Evolutionary conservation across 2,797 vertebrate genomes (phyloP).

Genomic region (Lutjanus argentimaculatus): DNA sequence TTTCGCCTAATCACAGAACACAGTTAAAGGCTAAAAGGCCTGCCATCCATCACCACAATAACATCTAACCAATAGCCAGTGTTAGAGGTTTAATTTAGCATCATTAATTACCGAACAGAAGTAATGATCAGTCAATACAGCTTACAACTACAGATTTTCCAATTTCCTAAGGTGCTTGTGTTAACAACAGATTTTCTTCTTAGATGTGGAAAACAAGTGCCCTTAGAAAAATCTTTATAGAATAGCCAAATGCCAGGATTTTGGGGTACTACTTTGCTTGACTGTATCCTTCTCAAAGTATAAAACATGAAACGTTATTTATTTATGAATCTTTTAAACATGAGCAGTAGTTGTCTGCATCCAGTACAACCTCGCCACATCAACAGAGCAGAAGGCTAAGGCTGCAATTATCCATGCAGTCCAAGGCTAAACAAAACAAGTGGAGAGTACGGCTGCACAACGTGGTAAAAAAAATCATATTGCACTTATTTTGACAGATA

Average conservation of each 20-base stretch:
- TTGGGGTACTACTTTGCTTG: neutral
- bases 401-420: neutral
- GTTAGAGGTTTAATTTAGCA: slow-evolving; percentile 8
- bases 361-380: slow-evolving; percentile 11
- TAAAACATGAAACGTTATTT: neutral
- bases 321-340: neutral
- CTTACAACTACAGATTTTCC: slow-evolving; percentile 24
- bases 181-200: slow-evolving; percentile 28
- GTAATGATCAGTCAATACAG: slow-evolving; percentile 13
- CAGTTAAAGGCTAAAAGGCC: slow-evolving; percentile 33
- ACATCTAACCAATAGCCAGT: slow-evolving; percentile 14
- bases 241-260: slow-evolving; percentile 2
- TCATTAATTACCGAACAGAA: slow-evolving; percentile 26
- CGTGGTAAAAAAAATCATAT: too few relatives aligned
- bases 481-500: too few relatives aligned
- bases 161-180: neutral
- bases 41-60: slow-evolving; percentile 40
- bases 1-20: slow-evolving; percentile 59
- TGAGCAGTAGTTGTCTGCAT: neutral
- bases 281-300: neutral
- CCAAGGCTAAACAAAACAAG: neutral
- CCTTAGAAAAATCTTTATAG: neutral
- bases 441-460: neutral
- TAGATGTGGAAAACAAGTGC: neutral
- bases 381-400: neutral